Evolutionary conservation across 2,888 invertebrate species (phyloP).

Genomic region (Aspidiotus destructor): DNA sequence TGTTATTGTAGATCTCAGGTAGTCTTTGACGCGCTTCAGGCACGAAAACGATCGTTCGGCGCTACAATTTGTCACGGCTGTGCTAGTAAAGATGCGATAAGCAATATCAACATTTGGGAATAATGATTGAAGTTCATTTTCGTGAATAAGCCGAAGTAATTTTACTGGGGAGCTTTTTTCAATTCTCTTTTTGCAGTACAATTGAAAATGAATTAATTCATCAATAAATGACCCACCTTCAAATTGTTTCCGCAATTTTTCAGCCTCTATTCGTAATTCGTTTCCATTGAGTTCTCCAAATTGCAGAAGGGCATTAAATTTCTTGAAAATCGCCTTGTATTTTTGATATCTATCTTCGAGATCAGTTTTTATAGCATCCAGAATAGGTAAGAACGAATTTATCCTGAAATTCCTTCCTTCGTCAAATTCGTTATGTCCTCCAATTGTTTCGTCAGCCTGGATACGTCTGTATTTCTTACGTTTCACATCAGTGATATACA

Average conservation of each 20-base stretch:
- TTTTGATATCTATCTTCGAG: background rate
- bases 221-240: background rate
- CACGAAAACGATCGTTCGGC: background rate
- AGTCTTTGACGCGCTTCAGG: background rate
- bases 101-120: slow-evolving; percentile 1
- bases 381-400: background rate
- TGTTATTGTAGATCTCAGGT: background rate
- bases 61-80: background rate
- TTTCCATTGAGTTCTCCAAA: background rate
- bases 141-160: background rate
- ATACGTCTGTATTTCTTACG: background rate
- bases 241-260: background rate
- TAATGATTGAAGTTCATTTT: background rate
- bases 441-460: background rate
- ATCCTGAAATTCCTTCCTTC: background rate
- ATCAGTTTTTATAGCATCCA: background rate
- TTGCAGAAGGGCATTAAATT: background rate
- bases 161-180: background rate
- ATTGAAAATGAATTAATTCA: background rate
- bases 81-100: background rate
- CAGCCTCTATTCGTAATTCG: background rate
- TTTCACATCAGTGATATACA: background rate
- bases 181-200: background rate
- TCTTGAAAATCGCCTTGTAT: background rate
- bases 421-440: background rate